Evolutionary conservation across 1,140 invertebrate genomes (phyloP).

Genomic region (Aradophagus sp.): DNA sequence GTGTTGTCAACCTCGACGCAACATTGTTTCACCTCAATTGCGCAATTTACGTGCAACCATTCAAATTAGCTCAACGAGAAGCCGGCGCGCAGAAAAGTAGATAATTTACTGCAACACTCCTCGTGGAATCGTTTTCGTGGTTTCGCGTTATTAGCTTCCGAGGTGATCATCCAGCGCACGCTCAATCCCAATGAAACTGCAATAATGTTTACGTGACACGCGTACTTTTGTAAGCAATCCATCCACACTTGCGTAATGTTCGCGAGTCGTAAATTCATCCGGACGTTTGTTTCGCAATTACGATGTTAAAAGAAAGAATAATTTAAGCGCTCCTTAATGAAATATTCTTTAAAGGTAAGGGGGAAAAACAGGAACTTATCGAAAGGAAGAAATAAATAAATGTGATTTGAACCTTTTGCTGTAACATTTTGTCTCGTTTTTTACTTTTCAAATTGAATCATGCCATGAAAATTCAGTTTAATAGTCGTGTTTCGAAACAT

Average conservation of each 20-base stretch:
- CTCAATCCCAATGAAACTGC: conserved; percentile 34
- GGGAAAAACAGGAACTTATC: no score
- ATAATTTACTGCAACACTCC: conserved; percentile 14
- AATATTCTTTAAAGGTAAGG: no score
- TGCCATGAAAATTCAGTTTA: no score
- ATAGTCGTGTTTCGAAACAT: no score
- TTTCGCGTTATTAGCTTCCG: conserved; percentile 41
- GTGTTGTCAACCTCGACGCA: no score
- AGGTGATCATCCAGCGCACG: conserved; percentile 22
- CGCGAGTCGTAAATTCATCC: conserved; percentile 19
- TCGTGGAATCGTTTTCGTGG: conserved; percentile 36
- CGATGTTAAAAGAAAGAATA: conserved; percentile 10
- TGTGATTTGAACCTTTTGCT: no score
- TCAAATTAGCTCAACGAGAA: conserved; percentile 22
- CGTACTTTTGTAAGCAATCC: conserved; percentile 38
- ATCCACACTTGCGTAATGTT: conserved; percentile 36
- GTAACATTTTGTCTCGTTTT: no score
- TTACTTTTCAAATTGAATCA: no score
- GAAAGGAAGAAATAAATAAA: no score
- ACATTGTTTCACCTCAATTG: no score
- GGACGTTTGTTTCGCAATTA: conserved; percentile 20
- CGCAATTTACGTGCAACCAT: conserved; percentile 18
- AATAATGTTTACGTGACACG: conserved; percentile 45
- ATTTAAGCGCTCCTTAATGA: no score
- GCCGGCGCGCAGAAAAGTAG: conserved; percentile 6